These are phyloP conservation scores for Galaxias olidus DNA, from an alignment of 2,797 vertebrate species.

Conservation along the genomic window DNA sequence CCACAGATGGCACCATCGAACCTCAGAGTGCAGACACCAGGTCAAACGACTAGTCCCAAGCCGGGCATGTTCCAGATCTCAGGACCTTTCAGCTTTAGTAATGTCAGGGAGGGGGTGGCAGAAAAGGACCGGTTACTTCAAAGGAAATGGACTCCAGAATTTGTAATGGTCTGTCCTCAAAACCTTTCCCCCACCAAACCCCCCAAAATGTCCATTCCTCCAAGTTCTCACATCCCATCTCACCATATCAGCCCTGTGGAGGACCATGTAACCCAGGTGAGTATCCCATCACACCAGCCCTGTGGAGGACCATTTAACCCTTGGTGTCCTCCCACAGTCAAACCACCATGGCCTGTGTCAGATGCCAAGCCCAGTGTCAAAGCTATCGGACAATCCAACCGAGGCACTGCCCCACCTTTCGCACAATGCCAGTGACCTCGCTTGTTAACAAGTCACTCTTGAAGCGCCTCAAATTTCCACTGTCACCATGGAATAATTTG, in stretches of 20 bases:
- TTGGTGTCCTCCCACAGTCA: background rate
- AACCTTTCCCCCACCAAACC: too few relatives aligned
- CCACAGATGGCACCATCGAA: too few relatives aligned
- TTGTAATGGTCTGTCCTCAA: constrained; percentile 16
- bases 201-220: too few relatives aligned
- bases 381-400: constrained; percentile 26
- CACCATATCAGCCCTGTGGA: too few relatives aligned
- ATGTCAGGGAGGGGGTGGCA: constrained; percentile 32
- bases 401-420: constrained; percentile 7
- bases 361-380: constrained; percentile 3
- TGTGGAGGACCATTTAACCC: too few relatives aligned
- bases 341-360: constrained; percentile 11
- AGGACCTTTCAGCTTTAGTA: constrained; percentile 30
- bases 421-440: constrained; percentile 34
- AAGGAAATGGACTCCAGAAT: constrained; percentile 34
- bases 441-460: constrained; percentile 32
- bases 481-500: constrained; percentile 4
- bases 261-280: too few relatives aligned
- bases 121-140: constrained; percentile 24
- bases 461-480: constrained; percentile 40
- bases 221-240: too few relatives aligned
- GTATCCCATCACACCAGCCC: too few relatives aligned
- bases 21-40: too few relatives aligned
- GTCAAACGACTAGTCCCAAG: too few relatives aligned
- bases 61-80: constrained; percentile 3